Conservation (phyloP, 2,888 invertebrate species). For the Andrena trimmerana region DNA sequence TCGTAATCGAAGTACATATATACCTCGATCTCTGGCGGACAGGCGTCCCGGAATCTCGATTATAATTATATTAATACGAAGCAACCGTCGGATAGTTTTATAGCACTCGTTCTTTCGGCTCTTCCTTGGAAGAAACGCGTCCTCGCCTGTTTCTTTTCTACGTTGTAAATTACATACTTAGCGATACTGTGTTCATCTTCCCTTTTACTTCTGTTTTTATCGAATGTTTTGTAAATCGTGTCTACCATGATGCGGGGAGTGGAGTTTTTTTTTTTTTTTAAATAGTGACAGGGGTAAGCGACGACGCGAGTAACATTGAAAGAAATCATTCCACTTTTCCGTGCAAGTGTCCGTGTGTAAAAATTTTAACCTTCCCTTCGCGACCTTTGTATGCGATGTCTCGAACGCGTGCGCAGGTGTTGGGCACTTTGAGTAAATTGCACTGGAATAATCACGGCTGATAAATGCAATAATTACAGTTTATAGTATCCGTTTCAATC, state of each 20-base stretch:
- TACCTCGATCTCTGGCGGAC: constrained; percentile 26
- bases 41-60: constrained; percentile 35
- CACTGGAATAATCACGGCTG: constrained; percentile 30
- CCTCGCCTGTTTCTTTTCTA: constrained; percentile 21
- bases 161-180: constrained; percentile 20
- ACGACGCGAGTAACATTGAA: constrained; percentile 42
- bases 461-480: neutral
- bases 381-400: constrained; percentile 42
- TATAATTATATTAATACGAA: neutral
- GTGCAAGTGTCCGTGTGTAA: constrained; percentile 30
- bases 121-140: neutral
- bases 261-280: constrained; percentile 5
- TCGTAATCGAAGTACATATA: constrained; percentile 34
- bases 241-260: constrained; percentile 2
- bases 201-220: neutral
- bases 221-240: neutral
- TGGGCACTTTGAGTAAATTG: constrained; percentile 8
- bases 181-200: constrained; percentile 2
- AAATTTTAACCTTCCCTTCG: constrained; percentile 25
- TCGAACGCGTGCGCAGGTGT: constrained; percentile 1
- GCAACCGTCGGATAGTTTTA: constrained; percentile 12
- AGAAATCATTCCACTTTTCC: constrained; percentile 58
- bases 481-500: neutral
- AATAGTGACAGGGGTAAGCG: constrained; percentile 6
- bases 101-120: constrained; percentile 7